Conservation (phyloP, 2,888 invertebrate species). For the Smittia aterrima region DNA sequence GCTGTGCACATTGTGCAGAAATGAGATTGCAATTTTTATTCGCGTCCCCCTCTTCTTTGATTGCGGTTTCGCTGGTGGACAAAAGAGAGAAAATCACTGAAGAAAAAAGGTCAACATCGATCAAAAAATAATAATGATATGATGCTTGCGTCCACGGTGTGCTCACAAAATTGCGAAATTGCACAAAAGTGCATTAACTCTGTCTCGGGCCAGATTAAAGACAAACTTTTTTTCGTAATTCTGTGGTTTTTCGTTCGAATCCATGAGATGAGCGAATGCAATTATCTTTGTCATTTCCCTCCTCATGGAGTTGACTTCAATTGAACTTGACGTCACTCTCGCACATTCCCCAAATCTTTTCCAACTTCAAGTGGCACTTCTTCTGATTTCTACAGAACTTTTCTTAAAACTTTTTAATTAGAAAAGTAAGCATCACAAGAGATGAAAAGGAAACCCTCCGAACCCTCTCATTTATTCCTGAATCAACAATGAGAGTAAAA, state of each 20-base stretch:
- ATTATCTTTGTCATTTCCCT: too few species aligned
- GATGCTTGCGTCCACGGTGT: conserved; percentile 9
- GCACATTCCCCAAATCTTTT: too few species aligned
- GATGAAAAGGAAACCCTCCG: conserved; percentile 22
- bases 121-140: conserved; percentile 36
- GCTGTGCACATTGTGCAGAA: not conserved
- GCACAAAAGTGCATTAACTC: not conserved
- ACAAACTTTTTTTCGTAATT: not conserved
- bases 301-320: too few species aligned
- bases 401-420: conserved; percentile 35
- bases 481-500: conserved; percentile 19
- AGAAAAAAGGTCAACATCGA: conserved; percentile 41
- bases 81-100: not conserved
- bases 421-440: conserved; percentile 19
- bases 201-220: not conserved
- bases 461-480: conserved; percentile 18
- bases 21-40: conserved; percentile 6
- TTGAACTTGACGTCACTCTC: too few species aligned
- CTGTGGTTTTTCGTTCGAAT: not conserved
- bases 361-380: conserved; percentile 10
- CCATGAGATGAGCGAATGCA: too few species aligned
- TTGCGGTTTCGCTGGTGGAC: conserved; percentile 18
- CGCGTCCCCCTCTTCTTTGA: not conserved
- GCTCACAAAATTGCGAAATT: conserved; percentile 22
- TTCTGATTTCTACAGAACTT: not conserved